These are phyloP conservation scores for Peromyscus maniculatus DNA, from an alignment of 2,113 vertebrate genomes.

Conservation along the genomic window DNA sequence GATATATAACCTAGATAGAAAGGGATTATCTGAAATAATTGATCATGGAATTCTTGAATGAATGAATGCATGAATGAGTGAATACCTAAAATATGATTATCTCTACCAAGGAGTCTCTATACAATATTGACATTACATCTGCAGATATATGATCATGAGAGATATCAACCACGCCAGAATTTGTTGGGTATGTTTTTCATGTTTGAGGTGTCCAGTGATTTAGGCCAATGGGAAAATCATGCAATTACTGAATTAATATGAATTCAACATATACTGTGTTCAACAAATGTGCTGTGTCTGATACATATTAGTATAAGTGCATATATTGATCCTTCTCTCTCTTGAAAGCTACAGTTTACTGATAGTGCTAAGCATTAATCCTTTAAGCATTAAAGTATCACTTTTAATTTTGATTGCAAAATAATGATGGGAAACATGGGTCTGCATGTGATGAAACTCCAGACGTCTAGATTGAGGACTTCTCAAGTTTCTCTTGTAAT, in stretches of 20 bases:
- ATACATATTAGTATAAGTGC: neutral
- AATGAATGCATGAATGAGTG: neutral
- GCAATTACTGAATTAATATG: neutral
- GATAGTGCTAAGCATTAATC: neutral
- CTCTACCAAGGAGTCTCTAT: neutral
- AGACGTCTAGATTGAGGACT: neutral
- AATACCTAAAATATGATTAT: neutral
- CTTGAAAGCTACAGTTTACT: neutral
- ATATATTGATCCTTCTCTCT: neutral
- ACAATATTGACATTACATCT: neutral
- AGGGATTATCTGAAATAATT: neutral
- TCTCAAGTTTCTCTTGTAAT: neutral
- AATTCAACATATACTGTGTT: neutral
- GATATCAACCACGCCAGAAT: neutral
- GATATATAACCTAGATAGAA: neutral
- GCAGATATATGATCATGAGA: neutral
- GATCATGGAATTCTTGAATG: constrained; percentile 7
- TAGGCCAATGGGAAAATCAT: neutral
- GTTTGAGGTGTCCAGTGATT: neutral
- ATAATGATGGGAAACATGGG: neutral
- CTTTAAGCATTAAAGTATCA: neutral
- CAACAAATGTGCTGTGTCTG: neutral
- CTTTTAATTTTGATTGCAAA: neutral
- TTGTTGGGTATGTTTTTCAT: neutral
- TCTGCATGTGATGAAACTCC: rapidly evolving